phyloP scores from a whole-genome alignment of 2,113 vertebrate species.

The Oryctolagus cuniculus region mOryCun1.1 NC_091434.1:57990501-57991000 shows the following conservation, averaged over 20 bases:
- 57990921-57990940: slow-evolving; percentile 14
- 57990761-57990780: not conserved
- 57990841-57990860: slow-evolving; percentile 55
- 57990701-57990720: not conserved
- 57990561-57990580: not conserved
- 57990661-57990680: not conserved
- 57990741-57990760: not conserved
- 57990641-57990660: slow-evolving; percentile 2
- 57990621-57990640: slow-evolving; percentile 31
- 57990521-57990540: not conserved
- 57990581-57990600: not conserved
- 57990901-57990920: slow-evolving; percentile 51
- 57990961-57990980: slow-evolving; percentile 7
- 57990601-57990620: not conserved
- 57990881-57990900: slow-evolving; percentile 33
- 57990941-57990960: not conserved
- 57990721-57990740: slow-evolving; percentile 17
- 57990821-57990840: slow-evolving; percentile 65
- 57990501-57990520: not conserved
- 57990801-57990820: slow-evolving; percentile 12
- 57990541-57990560: not conserved
- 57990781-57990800: slow-evolving; percentile 33
- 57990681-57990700: not conserved
- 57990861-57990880: slow-evolving; percentile 67
- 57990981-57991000: slow-evolving; percentile 27